Evolutionary conservation across 2,113 vertebrate genomes (phyloP).

Genomic region (Catagonus wagneri): DNA sequence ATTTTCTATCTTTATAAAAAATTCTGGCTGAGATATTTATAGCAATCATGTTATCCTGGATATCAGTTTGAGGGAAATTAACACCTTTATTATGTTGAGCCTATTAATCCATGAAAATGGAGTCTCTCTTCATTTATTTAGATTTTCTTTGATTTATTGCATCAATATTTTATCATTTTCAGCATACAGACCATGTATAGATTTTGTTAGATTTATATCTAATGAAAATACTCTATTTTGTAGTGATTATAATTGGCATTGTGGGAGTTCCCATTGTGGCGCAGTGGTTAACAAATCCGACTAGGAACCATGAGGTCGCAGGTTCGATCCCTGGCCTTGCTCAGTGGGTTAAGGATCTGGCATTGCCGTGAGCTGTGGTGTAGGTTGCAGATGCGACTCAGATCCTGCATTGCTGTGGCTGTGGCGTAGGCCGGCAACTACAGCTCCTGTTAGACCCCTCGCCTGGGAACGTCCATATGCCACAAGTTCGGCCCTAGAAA

Average conservation of each 20-base stretch:
- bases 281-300: no score
- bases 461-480: no score
- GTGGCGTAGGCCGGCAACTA: no score
- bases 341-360: no score
- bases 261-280: no score
- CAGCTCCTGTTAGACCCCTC: no score
- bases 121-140: not conserved
- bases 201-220: conserved; percentile 4
- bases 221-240: not conserved
- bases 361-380: no score
- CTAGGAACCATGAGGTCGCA: no score
- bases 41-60: not conserved
- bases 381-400: no score
- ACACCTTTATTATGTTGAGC: not conserved
- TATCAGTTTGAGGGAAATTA: not conserved
- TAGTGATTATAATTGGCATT: not conserved
- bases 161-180: not conserved
- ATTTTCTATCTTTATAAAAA: not conserved
- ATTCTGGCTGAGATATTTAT: not conserved
- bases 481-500: no score
- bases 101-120: not conserved
- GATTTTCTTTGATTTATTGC: not conserved
- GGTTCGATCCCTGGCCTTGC: no score
- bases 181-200: not conserved
- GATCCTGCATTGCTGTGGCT: no score